These are phyloP conservation scores for Calliphora vicina DNA, from an alignment of 1,140 invertebrate genomes.

Conservation along the genomic window DNA sequence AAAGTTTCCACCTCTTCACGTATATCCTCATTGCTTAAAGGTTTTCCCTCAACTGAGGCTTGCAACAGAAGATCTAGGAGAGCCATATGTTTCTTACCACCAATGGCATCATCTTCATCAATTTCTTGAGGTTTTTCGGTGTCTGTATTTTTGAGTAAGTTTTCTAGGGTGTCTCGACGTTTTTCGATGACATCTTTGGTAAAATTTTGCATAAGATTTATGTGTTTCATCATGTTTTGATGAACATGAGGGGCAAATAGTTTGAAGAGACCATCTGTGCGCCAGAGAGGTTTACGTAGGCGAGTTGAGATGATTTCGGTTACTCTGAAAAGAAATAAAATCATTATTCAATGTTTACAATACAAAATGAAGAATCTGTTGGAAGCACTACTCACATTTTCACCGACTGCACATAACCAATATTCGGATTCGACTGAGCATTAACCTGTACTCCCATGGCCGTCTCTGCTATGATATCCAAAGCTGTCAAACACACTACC, in stretches of 20 bases:
- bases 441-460: conserved; percentile 81
- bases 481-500: conserved; percentile 28
- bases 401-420: conserved; percentile 75
- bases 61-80: conserved; percentile 81
- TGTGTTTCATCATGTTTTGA: conserved; percentile 64
- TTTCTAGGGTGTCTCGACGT: conserved; percentile 55
- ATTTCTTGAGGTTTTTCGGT: neutral
- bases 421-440: conserved; percentile 72
- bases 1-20: conserved; percentile 79
- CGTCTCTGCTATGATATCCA: conserved; percentile 67
- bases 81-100: conserved; percentile 71
- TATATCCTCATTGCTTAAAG: conserved; percentile 72
- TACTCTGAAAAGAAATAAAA: conserved; percentile 40
- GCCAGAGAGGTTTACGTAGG: conserved; percentile 46
- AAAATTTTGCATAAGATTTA: conserved; percentile 76
- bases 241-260: conserved; percentile 52
- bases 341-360: neutral
- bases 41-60: conserved; percentile 67
- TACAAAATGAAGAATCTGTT: too few species aligned
- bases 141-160: neutral
- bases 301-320: conserved; percentile 46
- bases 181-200: conserved; percentile 68
- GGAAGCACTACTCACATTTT: conserved; percentile 64
- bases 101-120: conserved; percentile 53
- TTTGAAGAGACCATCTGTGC: conserved; percentile 47